A percentile compares a stretch with the other conserved stretches of the same genome.
These are phyloP conservation scores for Melanotaenia duboulayi DNA, from an alignment of 2,113 vertebrate species.

Conservation along the genomic window DNA sequence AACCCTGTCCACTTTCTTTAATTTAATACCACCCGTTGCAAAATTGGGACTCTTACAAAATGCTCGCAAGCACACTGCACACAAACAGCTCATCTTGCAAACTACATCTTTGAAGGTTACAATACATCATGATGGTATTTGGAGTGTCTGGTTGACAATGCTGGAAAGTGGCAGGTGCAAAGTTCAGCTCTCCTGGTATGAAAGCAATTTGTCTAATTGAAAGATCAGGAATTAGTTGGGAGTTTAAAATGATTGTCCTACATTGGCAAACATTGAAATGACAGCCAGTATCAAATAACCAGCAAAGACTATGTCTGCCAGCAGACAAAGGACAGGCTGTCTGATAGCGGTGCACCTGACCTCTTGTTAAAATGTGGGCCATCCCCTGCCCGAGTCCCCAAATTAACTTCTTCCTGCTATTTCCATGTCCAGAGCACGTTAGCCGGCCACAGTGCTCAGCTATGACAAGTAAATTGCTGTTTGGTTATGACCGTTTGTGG, in stretches of 20 bases:
- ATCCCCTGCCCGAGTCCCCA: slow-evolving; percentile 60
- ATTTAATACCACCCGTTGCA: no score
- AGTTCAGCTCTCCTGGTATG: slow-evolving; percentile 64
- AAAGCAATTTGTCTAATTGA: slow-evolving; percentile 78
- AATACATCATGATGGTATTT: no score
- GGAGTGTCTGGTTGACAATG: not conserved
- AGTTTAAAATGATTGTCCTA: slow-evolving; percentile 70
- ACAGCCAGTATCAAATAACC: slow-evolving; percentile 71
- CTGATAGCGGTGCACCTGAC: slow-evolving; percentile 75
- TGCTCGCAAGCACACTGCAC: no score
- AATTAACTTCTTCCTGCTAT: slow-evolving; percentile 84
- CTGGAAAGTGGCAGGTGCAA: slow-evolving; percentile 67
- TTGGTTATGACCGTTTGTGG: slow-evolving; percentile 77
- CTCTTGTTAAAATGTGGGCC: slow-evolving; percentile 44
- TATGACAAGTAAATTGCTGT: slow-evolving; percentile 83
- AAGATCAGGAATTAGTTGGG: slow-evolving; percentile 71
- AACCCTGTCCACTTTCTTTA: no score
- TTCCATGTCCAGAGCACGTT: slow-evolving; percentile 71
- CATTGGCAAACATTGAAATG: slow-evolving; percentile 63
- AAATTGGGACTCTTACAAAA: no score
- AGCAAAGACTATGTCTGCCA: slow-evolving; percentile 54
- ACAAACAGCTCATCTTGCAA: not conserved
- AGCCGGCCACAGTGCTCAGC: slow-evolving; percentile 59
- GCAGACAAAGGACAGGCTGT: slow-evolving; percentile 77
- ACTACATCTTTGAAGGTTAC: not conserved